Evolutionary conservation across 2,797 vertebrate genomes (phyloP), one percentile per base, ranked within the genome.

Genomic region (Rhabdophis nuchalis): DNA sequence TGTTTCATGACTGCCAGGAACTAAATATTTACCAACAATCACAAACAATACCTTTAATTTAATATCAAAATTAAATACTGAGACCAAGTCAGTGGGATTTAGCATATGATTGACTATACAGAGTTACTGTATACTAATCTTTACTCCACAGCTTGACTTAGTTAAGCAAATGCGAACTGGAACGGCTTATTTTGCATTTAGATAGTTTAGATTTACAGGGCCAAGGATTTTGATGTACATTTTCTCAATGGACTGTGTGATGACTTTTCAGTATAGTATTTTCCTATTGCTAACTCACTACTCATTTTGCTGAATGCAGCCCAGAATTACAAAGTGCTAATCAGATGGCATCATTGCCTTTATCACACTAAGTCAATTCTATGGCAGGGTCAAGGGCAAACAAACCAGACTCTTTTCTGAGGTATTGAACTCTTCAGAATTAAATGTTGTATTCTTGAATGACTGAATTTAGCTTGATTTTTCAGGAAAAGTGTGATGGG

Each of bases 401-500:
- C 41, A 91, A 58, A 32, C 18, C 27, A 90, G 25, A 41, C 12
- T 72, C 86, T 95, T 94, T 91, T 90, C 23, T 85, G 90, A 92
- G 52, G 53, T 8, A 85, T 91, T 64, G 89, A 87, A 0, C 50
- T 82, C 91, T 94, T 94, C n/a, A 85, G 50, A 91, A 86, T 0
- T 87, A 13, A 36, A 36, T 7, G 20, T 27, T 85, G 7, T 1
- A 56, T 85, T 93, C 93, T 94, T 92, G 68, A 50, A 56, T 82
- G 50, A 92, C 64, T 89, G 94, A 14, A 4, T 86, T 23, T 6
- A 36, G 88, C 53, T 29, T 89, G 88, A 92, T 93, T 95, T 94
- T 87, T 94, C 85, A 93, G 77, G 89, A 46, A 95, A 94, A 91
- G 89, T 72, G 46, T 90, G 93, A 54, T 60, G 95, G 90, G 93